Conservation (phyloP, 2,113 vertebrate species). For the Salvator merianae region DNA sequence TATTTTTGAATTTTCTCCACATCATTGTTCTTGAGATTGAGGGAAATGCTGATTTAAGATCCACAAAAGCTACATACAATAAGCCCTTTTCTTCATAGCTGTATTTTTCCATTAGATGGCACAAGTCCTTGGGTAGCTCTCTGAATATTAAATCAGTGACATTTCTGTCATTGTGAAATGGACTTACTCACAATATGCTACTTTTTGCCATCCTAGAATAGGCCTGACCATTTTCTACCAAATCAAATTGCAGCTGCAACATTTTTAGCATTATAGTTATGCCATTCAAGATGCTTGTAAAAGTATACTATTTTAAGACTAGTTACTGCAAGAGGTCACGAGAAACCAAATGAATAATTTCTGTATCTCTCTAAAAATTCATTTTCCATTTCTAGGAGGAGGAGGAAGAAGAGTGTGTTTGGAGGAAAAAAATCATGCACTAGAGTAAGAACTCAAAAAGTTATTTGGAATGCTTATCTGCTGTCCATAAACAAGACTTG, state of each 20-base stretch:
- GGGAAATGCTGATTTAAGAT: too few species aligned
- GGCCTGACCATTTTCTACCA: neutral
- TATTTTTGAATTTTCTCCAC: too few species aligned
- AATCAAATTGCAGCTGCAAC: neutral
- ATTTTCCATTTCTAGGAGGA: too few species aligned
- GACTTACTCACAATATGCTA: too few species aligned
- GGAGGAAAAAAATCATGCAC: slow-evolving; percentile 21
- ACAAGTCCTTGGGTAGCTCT: too few species aligned
- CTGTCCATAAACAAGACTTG: too few species aligned
- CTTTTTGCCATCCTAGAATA: neutral
- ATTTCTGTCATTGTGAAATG: too few species aligned
- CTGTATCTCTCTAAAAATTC: neutral
- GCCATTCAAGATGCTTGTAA: neutral
- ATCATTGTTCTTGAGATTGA: too few species aligned
- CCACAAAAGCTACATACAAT: too few species aligned
- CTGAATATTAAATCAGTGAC: too few species aligned
- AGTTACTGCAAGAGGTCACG: neutral
- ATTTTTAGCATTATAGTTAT: neutral
- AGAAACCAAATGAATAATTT: neutral
- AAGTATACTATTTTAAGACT: neutral
- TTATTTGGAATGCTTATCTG: slow-evolving; percentile 16
- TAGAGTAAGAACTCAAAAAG: slow-evolving; percentile 49
- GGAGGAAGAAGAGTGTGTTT: neutral
- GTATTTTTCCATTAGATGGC: too few species aligned
- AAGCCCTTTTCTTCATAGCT: too few species aligned